Conservation (phyloP, 2,797 vertebrate species). For the Ciconia nigra region DNA sequence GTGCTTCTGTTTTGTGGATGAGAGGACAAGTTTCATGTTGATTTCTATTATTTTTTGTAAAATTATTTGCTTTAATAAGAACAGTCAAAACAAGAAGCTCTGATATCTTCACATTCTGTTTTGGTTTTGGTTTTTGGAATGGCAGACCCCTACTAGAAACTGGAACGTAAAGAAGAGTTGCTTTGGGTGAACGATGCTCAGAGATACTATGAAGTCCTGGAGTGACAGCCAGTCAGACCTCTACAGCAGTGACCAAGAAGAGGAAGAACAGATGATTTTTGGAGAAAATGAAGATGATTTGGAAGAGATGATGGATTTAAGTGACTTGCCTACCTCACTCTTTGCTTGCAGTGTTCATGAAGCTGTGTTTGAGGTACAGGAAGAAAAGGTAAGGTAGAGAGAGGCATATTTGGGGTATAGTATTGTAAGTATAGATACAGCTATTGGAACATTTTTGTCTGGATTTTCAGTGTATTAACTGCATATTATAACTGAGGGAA, state of each 20-base stretch:
- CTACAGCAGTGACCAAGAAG: conserved; percentile 90
- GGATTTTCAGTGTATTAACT: background rate
- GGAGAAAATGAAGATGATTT: conserved; percentile 84
- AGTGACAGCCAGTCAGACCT: conserved; percentile 85
- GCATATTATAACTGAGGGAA: background rate
- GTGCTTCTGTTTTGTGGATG: background rate
- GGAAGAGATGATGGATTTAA: conserved; percentile 95
- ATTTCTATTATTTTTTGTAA: background rate
- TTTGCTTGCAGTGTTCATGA: conserved; percentile 91
- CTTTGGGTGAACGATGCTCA: conserved; percentile 75
- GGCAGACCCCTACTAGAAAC: background rate
- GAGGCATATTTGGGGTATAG: rapidly evolving
- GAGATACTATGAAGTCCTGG: conserved; percentile 84
- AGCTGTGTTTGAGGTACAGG: conserved; percentile 84
- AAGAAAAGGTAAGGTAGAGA: conserved; percentile 81
- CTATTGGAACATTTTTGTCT: background rate
- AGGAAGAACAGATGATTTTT: conserved; percentile 91
- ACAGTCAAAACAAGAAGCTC: background rate
- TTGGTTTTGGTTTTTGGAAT: background rate
- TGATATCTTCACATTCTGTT: background rate
- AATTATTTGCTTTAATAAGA: background rate
- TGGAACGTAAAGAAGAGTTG: background rate
- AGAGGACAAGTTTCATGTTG: background rate
- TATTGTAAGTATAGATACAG: background rate
- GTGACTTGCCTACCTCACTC: conserved; percentile 89